These are phyloP conservation scores for Eudyptes chrysolophus DNA, from an alignment of 2,113 vertebrate genomes.

Conservation along the genomic window DNA sequence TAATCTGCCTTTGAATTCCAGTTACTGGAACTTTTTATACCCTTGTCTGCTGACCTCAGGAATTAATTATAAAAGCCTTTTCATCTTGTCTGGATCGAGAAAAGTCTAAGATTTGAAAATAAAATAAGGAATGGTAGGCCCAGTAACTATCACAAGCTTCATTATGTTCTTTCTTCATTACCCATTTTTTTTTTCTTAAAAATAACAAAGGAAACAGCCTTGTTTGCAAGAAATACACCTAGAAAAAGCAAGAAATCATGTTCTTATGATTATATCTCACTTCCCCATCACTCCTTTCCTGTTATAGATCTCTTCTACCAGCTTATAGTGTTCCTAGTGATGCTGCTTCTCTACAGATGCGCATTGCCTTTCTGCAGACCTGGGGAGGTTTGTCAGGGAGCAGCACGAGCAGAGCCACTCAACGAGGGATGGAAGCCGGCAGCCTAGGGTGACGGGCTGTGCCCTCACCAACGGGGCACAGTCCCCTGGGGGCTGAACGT, in stretches of 20 bases:
- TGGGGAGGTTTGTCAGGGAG: neutral
- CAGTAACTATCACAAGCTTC: neutral
- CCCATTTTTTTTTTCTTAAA: neutral
- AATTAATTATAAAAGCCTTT: neutral
- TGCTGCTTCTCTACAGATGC: neutral
- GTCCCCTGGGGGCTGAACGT: neutral
- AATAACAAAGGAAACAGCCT: neutral
- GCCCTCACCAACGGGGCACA: accelerated
- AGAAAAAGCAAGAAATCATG: neutral
- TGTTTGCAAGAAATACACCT: neutral
- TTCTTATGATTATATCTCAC: neutral
- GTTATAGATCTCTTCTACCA: neutral
- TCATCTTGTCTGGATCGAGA: neutral
- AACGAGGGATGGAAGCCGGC: accelerated
- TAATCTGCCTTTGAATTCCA: neutral
- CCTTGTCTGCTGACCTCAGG: neutral
- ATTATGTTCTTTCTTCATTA: neutral
- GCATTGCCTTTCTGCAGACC: neutral
- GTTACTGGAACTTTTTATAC: neutral
- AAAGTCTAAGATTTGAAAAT: neutral
- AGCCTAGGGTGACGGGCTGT: neutral
- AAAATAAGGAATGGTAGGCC: neutral
- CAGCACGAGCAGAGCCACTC: neutral
- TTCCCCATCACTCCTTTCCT: neutral
- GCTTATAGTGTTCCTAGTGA: neutral